A percentile compares a stretch with the other conserved stretches of the same genome.
These are phyloP conservation scores for Meliscaeva auricollis DNA, from an alignment of 2,888 invertebrate species.

Conservation along the genomic window DNA sequence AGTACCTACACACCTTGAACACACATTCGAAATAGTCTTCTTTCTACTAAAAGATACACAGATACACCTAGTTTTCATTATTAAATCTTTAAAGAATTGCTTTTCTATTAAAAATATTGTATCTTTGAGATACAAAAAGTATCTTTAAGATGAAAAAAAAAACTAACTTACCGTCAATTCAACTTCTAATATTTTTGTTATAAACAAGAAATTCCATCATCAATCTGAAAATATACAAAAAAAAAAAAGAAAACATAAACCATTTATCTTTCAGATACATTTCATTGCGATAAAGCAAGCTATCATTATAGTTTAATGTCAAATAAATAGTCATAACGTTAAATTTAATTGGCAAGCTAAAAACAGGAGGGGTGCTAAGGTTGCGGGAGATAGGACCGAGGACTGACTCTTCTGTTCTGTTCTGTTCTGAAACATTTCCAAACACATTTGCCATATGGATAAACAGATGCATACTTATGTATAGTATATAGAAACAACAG, in stretches of 20 bases:
- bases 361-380: background rate
- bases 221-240: conserved; percentile 59
- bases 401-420: no score
- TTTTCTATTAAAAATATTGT: no score
- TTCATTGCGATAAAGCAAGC: conserved; percentile 36
- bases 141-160: background rate
- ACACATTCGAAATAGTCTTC: background rate
- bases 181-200: no score
- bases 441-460: conserved; percentile 27
- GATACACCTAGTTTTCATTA: background rate
- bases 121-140: no score
- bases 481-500: background rate
- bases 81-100: conserved; percentile 14
- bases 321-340: conserved; percentile 68
- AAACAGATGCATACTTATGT: conserved; percentile 8
- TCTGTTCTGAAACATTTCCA: conserved; percentile 38
- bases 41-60: background rate
- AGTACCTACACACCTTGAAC: conserved; percentile 60
- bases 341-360: conserved; percentile 56
- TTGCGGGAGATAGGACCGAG: no score
- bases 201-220: conserved; percentile 14
- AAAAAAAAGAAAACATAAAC: background rate
- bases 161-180: conserved; percentile 31
- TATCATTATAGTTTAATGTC: conserved; percentile 68
- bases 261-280: conserved; percentile 43